Conservation (phyloP, 2,888 invertebrate species). For the Lagria hirta region DNA sequence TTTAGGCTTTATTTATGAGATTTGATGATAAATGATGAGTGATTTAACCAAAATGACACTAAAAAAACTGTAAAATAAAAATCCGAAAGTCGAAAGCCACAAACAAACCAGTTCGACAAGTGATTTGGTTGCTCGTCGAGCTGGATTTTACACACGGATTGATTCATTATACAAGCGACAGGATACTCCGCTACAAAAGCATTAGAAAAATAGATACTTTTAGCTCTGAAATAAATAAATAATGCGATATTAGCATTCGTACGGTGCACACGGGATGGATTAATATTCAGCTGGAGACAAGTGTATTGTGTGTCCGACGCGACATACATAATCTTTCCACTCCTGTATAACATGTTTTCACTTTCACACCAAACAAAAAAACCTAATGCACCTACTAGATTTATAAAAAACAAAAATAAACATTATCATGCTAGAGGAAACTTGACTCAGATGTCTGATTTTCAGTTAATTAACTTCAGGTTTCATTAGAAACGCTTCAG, state of each 20-base stretch:
- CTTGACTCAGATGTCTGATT: too few relatives aligned
- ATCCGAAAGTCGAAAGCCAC: constrained; percentile 14
- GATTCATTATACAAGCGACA: constrained; percentile 11
- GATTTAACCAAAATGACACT: too few relatives aligned
- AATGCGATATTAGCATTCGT: constrained; percentile 23
- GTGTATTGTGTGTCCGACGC: constrained; percentile 22
- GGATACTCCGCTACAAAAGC: constrained; percentile 7
- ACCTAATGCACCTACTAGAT: too few relatives aligned
- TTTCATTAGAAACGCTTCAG: too few relatives aligned
- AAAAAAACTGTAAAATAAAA: too few relatives aligned
- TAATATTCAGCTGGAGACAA: constrained; percentile 19
- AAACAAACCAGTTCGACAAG: constrained; percentile 14
- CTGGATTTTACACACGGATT: constrained; percentile 8
- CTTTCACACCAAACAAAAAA: too few relatives aligned
- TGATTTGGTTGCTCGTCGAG: constrained; percentile 11
- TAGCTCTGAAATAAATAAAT: constrained; percentile 4
- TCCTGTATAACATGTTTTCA: constrained; percentile 27
- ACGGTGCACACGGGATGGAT: constrained; percentile 17
- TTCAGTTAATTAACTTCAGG: too few relatives aligned
- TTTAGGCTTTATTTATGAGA: too few relatives aligned
- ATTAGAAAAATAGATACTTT: constrained; percentile 17
- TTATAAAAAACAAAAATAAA: too few relatives aligned
- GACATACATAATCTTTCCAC: constrained; percentile 25
- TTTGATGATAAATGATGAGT: too few relatives aligned
- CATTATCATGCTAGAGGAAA: constrained; percentile 4